A percentile compares a stretch with the other conserved stretches of the same genome.
Evolutionary conservation across 1,140 invertebrate genomes (phyloP).

Genomic region (Diorhabda elongata): DNA sequence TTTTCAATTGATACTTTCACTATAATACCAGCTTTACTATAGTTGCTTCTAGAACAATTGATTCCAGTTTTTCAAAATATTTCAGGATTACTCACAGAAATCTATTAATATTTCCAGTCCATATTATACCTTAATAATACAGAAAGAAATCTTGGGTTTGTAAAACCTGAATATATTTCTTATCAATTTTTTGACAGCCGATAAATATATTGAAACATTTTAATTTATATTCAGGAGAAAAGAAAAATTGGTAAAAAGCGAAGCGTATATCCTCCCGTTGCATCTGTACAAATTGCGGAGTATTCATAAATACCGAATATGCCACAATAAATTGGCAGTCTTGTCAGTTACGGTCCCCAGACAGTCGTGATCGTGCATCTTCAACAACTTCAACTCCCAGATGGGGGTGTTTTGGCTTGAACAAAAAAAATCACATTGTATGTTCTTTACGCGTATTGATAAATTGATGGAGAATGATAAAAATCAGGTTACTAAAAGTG

Average conservation of each 20-base stretch:
- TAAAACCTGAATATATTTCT: too few relatives aligned
- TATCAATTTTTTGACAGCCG: too few relatives aligned
- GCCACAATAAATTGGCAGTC: conserved; percentile 28
- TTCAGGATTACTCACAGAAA: too few relatives aligned
- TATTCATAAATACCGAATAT: conserved; percentile 32
- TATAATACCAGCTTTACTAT: too few relatives aligned
- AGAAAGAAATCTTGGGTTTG: too few relatives aligned
- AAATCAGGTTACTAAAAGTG: neutral
- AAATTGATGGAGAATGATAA: conserved; percentile 1
- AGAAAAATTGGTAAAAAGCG: neutral
- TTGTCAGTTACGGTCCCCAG: conserved; percentile 24
- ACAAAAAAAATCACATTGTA: neutral
- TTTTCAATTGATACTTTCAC: too few relatives aligned
- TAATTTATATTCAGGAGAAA: neutral
- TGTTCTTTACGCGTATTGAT: neutral
- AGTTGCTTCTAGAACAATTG: too few relatives aligned
- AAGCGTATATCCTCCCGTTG: conserved; percentile 7
- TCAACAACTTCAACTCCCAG: conserved; percentile 11
- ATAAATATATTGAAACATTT: too few relatives aligned
- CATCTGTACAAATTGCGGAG: conserved; percentile 18
- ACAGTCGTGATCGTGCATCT: conserved; percentile 24
- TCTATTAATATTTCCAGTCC: too few relatives aligned
- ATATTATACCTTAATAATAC: too few relatives aligned
- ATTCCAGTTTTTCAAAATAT: too few relatives aligned
- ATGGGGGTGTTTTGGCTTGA: conserved; percentile 6